Evolutionary conservation across 2,888 invertebrate species (phyloP), one percentile per base, ranked within the genome.

Genomic region (Clunio marinus): DNA sequence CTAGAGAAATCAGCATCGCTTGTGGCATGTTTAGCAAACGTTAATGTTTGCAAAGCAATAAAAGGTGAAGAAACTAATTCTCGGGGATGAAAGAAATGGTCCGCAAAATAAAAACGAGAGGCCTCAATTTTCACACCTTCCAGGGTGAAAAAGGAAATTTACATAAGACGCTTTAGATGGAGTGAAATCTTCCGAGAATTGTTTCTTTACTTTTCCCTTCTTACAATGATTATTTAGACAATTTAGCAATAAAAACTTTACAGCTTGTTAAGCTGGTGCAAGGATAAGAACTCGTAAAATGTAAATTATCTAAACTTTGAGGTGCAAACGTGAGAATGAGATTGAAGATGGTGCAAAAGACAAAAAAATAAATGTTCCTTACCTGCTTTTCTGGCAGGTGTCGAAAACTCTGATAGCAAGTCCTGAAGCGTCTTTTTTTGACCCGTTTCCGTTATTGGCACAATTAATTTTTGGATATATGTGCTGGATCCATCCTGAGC

Each of bases 371-470:
- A n/a, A n/a, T n/a, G n/a, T n/a, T n/a, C n/a, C 35, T 77, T 74
- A 78, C 78, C 76, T 72, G 77, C 77, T 74, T 75, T 75, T 70
- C 75, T 74, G 72, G 72, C 74, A 74, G 77, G 74, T 74, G 78
- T 77, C 68, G 79, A 78, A 72, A 79, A 74, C 74, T 78, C 78
- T 66, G 71, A 72, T 71, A 78, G 73, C 72, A 79, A 72, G 70
- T 79, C 77, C 70, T 73, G 73, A 37, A 79, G 70, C 45, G 75
- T 79, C 69, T 77, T 76, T 74, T 77, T 78, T 73, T 75, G 76
- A 63, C 78, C 78, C 68, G 73, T 69, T 70, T 76, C 76, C 32
- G 72, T 73, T 66, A 76, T 70, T 37, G 79, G 78, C 63, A 76
- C 71, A 70, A 79, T 75, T 71, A 79, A 72, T 73, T 77, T 78